Evolutionary conservation across 2,797 vertebrate genomes (phyloP), one percentile per base, ranked within the genome.

Genomic region (Cirrhinus molitorella): DNA sequence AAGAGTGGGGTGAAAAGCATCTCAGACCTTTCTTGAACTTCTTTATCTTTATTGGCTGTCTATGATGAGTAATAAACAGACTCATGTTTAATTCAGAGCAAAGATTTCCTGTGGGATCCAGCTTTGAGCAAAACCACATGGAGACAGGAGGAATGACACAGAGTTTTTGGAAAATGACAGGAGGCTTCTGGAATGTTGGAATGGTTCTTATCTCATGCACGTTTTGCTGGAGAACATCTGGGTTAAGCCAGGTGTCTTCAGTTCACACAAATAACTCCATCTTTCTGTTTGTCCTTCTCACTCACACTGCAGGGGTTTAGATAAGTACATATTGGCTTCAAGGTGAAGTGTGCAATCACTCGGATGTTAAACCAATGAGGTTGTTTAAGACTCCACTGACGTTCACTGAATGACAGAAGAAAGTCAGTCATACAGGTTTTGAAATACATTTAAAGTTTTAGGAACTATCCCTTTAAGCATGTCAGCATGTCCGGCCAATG

Each of bases 201-300:
- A 79, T 21, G 74, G 83, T 91, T 89, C 88, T 92, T 91, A 90
- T 92, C 90, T 89, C 0, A 19, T 31, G 57, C 66, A 70, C 70
- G 75, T 85, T 73, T 31, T 82, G 45, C 31, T 7, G 9, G 49
- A 55, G 86, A 81, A 80, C 67, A 77, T 87, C 87, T 83, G 81
- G 86, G 87, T 90, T 85, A 86, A 74, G 71, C 65, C 85, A 88
- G 83, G 82, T 84, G 83, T 85, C 71, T 73, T 8, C 47, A 87
- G 83, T 51, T 65, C 0, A 72, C 84, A 86, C 65, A 61, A 67
- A 61, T n/a, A 21, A 13, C 47, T 51, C 23, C 8, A 66, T 61
- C 21, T 68, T 74, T 55, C 23, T 66, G 14, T 49, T 59, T 61
- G 51, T 83, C 65, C 40, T 63, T 55, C 16, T 77, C 31, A 57